Base-by-base conservation (phyloP, 2,888 invertebrate genomes). In the Aspidapion aeneum region DNA sequence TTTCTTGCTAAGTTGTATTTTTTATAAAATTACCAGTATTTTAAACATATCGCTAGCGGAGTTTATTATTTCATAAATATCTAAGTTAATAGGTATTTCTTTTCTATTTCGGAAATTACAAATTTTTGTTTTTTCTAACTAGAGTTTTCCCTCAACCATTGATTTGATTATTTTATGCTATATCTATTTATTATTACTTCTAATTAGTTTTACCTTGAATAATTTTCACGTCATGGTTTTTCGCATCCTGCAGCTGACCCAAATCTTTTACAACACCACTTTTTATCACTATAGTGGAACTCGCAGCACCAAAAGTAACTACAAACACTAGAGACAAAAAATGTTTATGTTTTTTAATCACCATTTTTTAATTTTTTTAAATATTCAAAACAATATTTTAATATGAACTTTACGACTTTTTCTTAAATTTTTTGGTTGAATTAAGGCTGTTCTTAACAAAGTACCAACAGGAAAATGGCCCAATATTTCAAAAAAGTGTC, bases 181-280 rank as follows among this genome's bases (percentile, higher is more conserved):
- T n/a, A n/a, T n/a, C n/a, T n/a, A n/a, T n/a, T n/a, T n/a, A n/a
- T n/a, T n/a, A n/a, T n/a, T n/a, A n/a, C n/a, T n/a, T n/a, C n/a
- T n/a, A n/a, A n/a, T n/a, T n/a, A n/a, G n/a, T 12, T 35, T 35
- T 35, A 35, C 35, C 35, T 51, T 70, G 69, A 19, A 66, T 68
- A 21, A 66, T 65, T n/a, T 68, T 63, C 3, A 66, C 67, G 60
- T 69, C 68, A 3, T 69, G 65, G 19, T 60, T 7, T 35, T 70
- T 69, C 19, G 65, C 68, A 48, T 69, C 65, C 35, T 71, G 64
- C 20, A 64, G 61, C 49, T 70, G 63, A 49, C 66, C 69, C 20
- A 67, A 64, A 56, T 64, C 69, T 57, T 71, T 70, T 18, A 62
- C 62, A 7, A 70, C 56, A 12, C 69, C 70, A 21, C 63, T 56